A percentile compares a stretch with the other conserved stretches of the same genome.
phyloP scores from a whole-genome alignment of 2,888 invertebrate genomes.

The Cancer borealis region DNA sequence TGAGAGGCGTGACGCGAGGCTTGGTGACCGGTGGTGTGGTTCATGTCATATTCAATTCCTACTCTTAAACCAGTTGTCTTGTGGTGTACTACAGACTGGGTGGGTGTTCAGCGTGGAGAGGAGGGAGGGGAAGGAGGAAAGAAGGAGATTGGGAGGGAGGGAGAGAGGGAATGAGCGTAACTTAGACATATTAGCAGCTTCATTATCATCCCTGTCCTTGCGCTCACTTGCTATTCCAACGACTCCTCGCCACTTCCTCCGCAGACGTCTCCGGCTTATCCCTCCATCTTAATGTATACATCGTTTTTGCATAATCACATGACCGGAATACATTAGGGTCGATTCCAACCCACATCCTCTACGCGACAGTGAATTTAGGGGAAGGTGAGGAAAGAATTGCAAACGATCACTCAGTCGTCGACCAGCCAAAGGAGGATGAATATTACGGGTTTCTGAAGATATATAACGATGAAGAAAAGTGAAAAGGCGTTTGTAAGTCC shows the following conservation, averaged over 20 bases:
- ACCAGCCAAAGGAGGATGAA: background rate
- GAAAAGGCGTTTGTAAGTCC: background rate
- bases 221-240: background rate
- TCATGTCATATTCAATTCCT: background rate
- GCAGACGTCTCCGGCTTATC: constrained; percentile 29
- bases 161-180: background rate
- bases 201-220: constrained; percentile 34
- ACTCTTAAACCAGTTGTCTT: background rate
- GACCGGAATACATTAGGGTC: constrained; percentile 34
- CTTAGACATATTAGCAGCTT: constrained; percentile 31
- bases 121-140: background rate
- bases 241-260: constrained; percentile 28
- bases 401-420: constrained; percentile 13
- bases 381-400: constrained; percentile 34
- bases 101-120: background rate
- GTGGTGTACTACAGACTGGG: background rate
- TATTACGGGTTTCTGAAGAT: background rate
- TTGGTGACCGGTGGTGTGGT: background rate
- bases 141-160: background rate
- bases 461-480: background rate
- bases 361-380: constrained; percentile 29
- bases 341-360: constrained; percentile 29
- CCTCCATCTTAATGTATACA: constrained; percentile 37
- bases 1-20: constrained; percentile 10
- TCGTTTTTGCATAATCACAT: constrained; percentile 40